Percentiles rank a stretch among this genome's conserved stretches.
phyloP scores from a whole-genome alignment of 1,140 invertebrate genomes.

The Steinernema feltiae region DNA sequence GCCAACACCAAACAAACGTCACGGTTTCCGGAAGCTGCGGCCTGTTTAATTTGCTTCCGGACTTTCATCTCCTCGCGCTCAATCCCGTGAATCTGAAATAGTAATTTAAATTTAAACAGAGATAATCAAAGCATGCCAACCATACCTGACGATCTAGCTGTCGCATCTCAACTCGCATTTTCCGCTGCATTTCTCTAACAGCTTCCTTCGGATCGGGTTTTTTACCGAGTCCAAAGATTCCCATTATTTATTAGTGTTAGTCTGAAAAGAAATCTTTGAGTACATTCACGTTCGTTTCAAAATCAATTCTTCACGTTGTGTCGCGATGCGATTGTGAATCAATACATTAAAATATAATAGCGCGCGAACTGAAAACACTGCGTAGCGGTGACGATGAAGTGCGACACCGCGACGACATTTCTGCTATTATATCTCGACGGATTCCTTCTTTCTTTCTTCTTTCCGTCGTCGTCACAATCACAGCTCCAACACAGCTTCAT shows the following conservation, averaged over 20 bases:
- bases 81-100: constrained; percentile 71
- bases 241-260: constrained; percentile 58
- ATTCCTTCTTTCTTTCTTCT: no score
- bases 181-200: constrained; percentile 89
- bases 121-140: neutral
- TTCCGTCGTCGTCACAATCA: no score
- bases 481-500: no score
- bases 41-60: constrained; percentile 76
- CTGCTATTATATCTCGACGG: no score
- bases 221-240: constrained; percentile 48
- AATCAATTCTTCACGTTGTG: no score
- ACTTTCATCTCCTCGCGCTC: constrained; percentile 92
- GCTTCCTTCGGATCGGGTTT: constrained; percentile 61
- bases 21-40: constrained; percentile 88
- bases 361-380: no score
- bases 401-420: no score
- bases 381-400: no score
- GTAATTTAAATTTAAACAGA: neutral
- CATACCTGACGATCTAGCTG: constrained; percentile 77
- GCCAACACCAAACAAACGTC: constrained; percentile 89
- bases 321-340: no score
- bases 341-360: no score
- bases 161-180: constrained; percentile 83
- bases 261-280: no score
- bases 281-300: no score